Evolutionary conservation across 2,113 vertebrate species (phyloP).

Genomic region (Amblyopsis rosae): DNA sequence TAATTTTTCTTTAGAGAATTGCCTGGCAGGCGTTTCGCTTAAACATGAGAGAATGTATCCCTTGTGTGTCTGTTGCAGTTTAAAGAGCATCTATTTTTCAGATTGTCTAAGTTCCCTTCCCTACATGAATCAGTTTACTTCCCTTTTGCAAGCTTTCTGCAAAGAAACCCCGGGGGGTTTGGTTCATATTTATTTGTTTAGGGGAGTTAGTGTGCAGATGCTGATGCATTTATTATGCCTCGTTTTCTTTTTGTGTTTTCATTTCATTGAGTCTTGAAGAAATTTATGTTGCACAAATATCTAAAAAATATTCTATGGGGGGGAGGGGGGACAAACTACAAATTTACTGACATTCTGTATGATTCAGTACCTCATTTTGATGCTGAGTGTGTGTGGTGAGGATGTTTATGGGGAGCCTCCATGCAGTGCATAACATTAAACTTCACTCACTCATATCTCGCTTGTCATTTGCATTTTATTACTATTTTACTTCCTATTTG

Average conservation of each 20-base stretch:
- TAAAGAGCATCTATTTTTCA: constrained; percentile 43
- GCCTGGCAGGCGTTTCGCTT: constrained; percentile 57
- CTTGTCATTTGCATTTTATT: constrained; percentile 13
- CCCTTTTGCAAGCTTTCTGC: constrained; percentile 26
- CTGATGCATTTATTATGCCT: constrained; percentile 22
- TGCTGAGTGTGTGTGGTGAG: constrained; percentile 53
- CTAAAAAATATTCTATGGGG: constrained; percentile 71
- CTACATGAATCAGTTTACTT: not conserved
- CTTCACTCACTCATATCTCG: constrained; percentile 64
- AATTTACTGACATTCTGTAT: constrained; percentile 68
- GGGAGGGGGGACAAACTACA: constrained; percentile 42
- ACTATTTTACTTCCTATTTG: not conserved
- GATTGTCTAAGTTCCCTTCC: no score
- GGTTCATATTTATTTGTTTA: constrained; percentile 73
- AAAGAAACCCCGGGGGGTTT: constrained; percentile 30
- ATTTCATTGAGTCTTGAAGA: constrained; percentile 62
- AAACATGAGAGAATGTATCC: constrained; percentile 28
- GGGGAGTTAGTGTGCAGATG: constrained; percentile 33
- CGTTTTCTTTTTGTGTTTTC: constrained; percentile 56
- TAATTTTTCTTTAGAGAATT: constrained; percentile 46
- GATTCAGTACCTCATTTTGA: constrained; percentile 57
- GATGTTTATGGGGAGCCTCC: constrained; percentile 44
- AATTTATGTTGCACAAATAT: constrained; percentile 69
- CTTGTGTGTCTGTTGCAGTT: constrained; percentile 32
- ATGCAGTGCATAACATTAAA: constrained; percentile 73